phyloP scores from a whole-genome alignment of 2,113 vertebrate species.

The Spheniscus mendiculus region DNA sequence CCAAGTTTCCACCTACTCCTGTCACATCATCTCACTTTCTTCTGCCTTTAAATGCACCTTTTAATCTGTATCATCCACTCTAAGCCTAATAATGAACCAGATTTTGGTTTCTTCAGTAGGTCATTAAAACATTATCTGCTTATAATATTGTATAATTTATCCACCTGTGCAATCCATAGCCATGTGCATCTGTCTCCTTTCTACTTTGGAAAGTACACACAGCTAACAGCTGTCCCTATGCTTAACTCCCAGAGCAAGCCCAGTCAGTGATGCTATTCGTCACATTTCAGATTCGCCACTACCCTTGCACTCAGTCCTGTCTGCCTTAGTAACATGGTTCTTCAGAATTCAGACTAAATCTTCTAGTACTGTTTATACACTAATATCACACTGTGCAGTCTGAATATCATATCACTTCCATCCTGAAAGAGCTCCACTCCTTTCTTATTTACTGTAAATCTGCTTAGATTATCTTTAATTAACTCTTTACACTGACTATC shows the following conservation, averaged over 20 bases:
- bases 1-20: not conserved
- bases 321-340: not conserved
- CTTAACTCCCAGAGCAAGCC: not conserved
- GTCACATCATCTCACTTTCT: not conserved
- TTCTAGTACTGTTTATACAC: not conserved
- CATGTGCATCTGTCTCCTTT: not conserved
- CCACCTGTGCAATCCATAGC: not conserved
- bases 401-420: not conserved
- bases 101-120: not conserved
- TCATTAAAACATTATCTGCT: not conserved
- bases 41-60: not conserved
- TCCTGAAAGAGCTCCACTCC: not conserved
- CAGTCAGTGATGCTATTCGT: not conserved
- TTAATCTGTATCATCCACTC: not conserved
- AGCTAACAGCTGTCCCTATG: not conserved
- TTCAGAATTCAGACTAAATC: not conserved
- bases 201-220: not conserved
- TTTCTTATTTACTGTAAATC: not conserved
- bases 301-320: not conserved
- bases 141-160: not conserved
- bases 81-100: not conserved
- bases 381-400: not conserved
- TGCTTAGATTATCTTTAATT: not conserved
- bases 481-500: not conserved
- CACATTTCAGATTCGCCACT: not conserved